Conservation (phyloP, 2,888 invertebrate species). For the Xylocampa areola region DNA sequence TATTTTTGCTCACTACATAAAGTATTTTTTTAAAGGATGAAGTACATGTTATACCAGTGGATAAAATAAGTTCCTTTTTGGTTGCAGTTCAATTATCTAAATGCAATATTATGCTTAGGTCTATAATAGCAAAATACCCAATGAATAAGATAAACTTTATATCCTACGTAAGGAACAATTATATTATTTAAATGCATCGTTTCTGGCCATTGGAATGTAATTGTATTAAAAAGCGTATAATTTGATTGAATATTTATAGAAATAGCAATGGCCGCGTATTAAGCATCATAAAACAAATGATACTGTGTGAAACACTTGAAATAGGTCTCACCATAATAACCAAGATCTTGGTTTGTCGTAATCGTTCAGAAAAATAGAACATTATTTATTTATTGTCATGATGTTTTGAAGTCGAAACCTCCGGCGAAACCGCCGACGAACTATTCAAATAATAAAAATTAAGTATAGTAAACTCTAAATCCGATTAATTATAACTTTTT, state of each 20-base stretch:
- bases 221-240: slow-evolving; percentile 45
- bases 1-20: neutral
- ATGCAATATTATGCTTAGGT: slow-evolving; percentile 76
- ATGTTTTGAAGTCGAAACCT: slow-evolving; percentile 71
- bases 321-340: slow-evolving; percentile 36
- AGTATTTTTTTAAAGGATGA: slow-evolving; percentile 7
- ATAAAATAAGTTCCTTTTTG: slow-evolving; percentile 32
- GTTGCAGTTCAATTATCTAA: slow-evolving; percentile 56
- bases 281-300: slow-evolving; percentile 48
- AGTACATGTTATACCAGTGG: slow-evolving; percentile 7
- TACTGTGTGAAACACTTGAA: slow-evolving; percentile 29
- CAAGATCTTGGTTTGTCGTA: slow-evolving; percentile 48
- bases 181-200: slow-evolving; percentile 74
- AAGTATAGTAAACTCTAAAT: slow-evolving; percentile 59
- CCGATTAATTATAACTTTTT: slow-evolving; percentile 54
- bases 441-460: slow-evolving; percentile 57
- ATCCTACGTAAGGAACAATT: slow-evolving; percentile 75
- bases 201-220: slow-evolving; percentile 64
- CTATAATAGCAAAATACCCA: slow-evolving; percentile 73
- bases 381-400: slow-evolving; percentile 86
- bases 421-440: slow-evolving; percentile 54
- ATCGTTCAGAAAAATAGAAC: slow-evolving; percentile 79
- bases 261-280: slow-evolving; percentile 43
- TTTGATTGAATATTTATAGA: slow-evolving; percentile 35
- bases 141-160: slow-evolving; percentile 66